Percentiles rank a stretch among this genome's conserved stretches.
phyloP scores from a whole-genome alignment of 2,797 vertebrate species.

The Macropodus opercularis region DNA sequence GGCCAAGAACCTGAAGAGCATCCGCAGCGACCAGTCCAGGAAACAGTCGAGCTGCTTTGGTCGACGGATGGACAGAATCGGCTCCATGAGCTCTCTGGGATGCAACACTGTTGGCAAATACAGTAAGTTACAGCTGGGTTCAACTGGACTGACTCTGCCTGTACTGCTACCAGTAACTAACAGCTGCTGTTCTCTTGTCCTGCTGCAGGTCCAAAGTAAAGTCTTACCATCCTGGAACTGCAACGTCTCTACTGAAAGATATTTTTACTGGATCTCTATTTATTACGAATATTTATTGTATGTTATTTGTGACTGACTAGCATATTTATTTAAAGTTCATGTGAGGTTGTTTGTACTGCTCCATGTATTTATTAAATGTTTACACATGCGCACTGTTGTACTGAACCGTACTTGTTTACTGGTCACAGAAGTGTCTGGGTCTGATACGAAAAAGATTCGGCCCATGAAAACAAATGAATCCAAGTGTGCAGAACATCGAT shows the following conservation, averaged over 20 bases:
- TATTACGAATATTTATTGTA: slow-evolving; percentile 82
- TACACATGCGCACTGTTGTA: slow-evolving; percentile 51
- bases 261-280: slow-evolving; percentile 74
- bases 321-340: slow-evolving; percentile 66
- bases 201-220: slow-evolving; percentile 78
- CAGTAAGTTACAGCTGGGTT: slow-evolving; percentile 69
- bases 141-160: no score
- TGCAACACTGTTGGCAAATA: slow-evolving; percentile 77
- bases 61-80: slow-evolving; percentile 87
- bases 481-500: no score
- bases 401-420: no score
- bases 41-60: slow-evolving; percentile 87
- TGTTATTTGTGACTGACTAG: slow-evolving; percentile 48
- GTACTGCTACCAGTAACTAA: no score
- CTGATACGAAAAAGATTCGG: no score
- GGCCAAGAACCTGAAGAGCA: slow-evolving; percentile 71
- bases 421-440: no score
- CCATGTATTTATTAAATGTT: slow-evolving; percentile 81
- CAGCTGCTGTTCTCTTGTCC: slow-evolving; percentile 19
- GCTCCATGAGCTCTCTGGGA: slow-evolving; percentile 85
- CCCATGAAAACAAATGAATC: no score
- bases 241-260: slow-evolving; percentile 51
- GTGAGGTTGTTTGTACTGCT: slow-evolving; percentile 43
- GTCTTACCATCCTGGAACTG: slow-evolving; percentile 71
- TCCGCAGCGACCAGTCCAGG: slow-evolving; percentile 69